Base-by-base conservation (phyloP, 2,113 vertebrate genomes). In the Theristicus caerulescens region DNA sequence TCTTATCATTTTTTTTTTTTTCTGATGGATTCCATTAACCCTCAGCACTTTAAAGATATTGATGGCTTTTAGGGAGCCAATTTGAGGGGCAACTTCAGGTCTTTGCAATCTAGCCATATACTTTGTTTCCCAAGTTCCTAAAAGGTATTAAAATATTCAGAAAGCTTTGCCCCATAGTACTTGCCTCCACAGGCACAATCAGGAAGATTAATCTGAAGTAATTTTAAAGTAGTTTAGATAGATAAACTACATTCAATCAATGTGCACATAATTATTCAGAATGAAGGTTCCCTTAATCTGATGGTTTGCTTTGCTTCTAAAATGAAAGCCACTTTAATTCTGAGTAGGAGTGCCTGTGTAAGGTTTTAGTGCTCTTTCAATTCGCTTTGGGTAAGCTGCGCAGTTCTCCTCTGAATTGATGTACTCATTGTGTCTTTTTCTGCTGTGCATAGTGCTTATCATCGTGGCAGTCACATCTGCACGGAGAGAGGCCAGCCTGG, bases 401-500 rank as follows among this genome's bases (percentile, higher is more conserved):
- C 19, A 32, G 55, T 59, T 71, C 34, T 84, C 44, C 31, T 84
- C 49, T 65, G 84, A 88, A 76, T 18, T 78, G 51, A 82, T 83
- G 88, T 29, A n/a, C 70, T 91, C 89, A 69, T 34, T 71, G 57
- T 81, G 90, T 90, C 76, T 59, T 59, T 44, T 74, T 69, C 58
- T 84, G 80, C 88, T 80, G 51, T 40, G 72, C 72, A 69, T 47
- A 16, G 57, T 55, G 79, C 32, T 94, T 55, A 78, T 78, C 16
- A 0, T 24, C 0, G 14, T 67, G 94, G 82, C 94, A 92, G 90
- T 67, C 88, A 70, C 52, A 49, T 92, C 76, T 88, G 88, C 17
- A 10, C 2, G 20, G 80, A 44, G 82, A 95, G 47, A 92, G 88
- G 72, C 59, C 88, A 52, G 93, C 76, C 93, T 96, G 92, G 94